Conservation (phyloP, 1,140 invertebrate species). For the Eriocheir sinensis region DNA sequence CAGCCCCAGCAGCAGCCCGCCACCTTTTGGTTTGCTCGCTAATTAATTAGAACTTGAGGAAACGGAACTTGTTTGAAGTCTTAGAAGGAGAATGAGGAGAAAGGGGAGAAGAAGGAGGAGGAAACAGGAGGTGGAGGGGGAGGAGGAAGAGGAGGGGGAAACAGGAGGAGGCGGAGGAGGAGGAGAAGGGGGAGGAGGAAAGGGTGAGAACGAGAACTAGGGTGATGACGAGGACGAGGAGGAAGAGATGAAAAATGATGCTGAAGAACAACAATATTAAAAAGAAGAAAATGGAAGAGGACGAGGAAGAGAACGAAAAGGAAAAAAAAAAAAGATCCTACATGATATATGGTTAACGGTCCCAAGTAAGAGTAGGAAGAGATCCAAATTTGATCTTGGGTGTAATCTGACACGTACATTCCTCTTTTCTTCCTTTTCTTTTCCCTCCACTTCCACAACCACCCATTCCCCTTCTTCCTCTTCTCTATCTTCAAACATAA, state of each 20-base stretch:
- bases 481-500: too few relatives aligned
- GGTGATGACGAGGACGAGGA: background rate
- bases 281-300: background rate
- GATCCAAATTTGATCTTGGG: background rate
- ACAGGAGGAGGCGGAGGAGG: background rate
- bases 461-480: too few relatives aligned
- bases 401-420: background rate
- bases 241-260: background rate
- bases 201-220: background rate
- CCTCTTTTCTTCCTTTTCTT: background rate
- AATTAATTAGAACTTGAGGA: slow-evolving; percentile 61
- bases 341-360: too few relatives aligned
- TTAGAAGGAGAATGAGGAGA: slow-evolving; percentile 42
- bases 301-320: background rate
- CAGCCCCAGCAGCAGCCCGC: background rate
- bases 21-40: slow-evolving; percentile 58
- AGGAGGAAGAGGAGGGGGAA: background rate
- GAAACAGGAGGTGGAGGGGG: background rate
- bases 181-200: too few relatives aligned
- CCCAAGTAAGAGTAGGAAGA: background rate
- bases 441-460: too few relatives aligned
- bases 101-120: background rate
- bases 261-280: background rate
- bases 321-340: background rate
- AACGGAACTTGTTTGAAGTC: slow-evolving; percentile 58